A percentile compares a stretch with the other conserved stretches of the same genome.
phyloP scores from a whole-genome alignment of 2,888 invertebrate genomes.

The Tetragonula carbonaria region DNA sequence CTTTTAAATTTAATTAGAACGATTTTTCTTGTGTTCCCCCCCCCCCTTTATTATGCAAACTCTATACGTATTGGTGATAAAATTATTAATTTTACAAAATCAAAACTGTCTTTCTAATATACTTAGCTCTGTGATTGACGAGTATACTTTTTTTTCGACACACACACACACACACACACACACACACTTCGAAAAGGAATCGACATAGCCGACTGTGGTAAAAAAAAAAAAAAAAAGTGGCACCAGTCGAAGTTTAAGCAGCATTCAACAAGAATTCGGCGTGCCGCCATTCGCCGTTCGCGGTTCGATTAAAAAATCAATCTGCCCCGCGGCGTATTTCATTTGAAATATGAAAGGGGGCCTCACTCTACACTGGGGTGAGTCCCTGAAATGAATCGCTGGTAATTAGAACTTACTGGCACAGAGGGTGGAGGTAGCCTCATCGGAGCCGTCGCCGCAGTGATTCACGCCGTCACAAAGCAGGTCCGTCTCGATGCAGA shows the following conservation, averaged over 20 bases:
- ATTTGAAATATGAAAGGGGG: conserved; percentile 35
- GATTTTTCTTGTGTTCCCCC: too few species aligned
- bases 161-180: too few species aligned
- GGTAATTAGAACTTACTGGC: conserved; percentile 88
- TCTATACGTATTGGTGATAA: too few species aligned
- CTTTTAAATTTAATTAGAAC: too few species aligned
- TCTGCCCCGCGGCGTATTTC: conserved; percentile 39
- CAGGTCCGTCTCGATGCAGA: conserved; percentile 96
- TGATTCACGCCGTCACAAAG: conserved; percentile 97
- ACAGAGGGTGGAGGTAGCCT: conserved; percentile 93
- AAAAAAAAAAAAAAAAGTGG: too few species aligned
- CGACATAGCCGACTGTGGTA: too few species aligned
- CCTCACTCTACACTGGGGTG: neutral
- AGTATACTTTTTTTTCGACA: too few species aligned
- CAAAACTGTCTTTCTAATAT: too few species aligned
- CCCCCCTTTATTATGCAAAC: too few species aligned
- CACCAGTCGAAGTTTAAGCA: neutral
- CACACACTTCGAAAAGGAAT: too few species aligned
- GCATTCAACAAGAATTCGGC: neutral
- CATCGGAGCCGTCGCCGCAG: conserved; percentile 97
- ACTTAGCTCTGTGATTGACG: too few species aligned
- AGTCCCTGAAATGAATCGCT: conserved; percentile 28
- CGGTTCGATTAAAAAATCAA: conserved; percentile 35
- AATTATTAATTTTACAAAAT: too few species aligned
- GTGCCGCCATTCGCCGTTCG: neutral